Evolutionary conservation across 2,113 vertebrate species (phyloP).

Genomic region (Andinoacara biseriatus): DNA sequence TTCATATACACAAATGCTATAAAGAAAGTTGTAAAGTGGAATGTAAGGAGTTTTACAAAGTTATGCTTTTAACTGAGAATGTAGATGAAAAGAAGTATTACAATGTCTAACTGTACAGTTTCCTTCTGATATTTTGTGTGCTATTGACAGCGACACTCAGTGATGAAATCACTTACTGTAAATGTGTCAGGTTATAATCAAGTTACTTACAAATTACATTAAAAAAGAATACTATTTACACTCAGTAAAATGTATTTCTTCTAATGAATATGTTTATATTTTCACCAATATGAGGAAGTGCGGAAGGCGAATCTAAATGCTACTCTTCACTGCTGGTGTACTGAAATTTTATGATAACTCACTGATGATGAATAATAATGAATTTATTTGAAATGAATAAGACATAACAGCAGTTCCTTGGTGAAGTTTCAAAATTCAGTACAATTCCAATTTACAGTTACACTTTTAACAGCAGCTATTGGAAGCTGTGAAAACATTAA

Average conservation of each 20-base stretch:
- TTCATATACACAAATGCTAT: background rate
- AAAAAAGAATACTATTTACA: too few species aligned
- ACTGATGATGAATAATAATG: background rate
- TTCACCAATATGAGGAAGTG: background rate
- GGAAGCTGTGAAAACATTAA: background rate
- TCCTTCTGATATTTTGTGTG: background rate
- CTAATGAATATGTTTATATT: background rate
- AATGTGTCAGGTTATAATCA: background rate
- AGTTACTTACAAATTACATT: too few species aligned
- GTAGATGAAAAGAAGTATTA: background rate
- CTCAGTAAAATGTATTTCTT: background rate
- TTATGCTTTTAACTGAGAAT: background rate
- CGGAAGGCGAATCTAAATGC: background rate
- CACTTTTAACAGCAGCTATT: background rate
- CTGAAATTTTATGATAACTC: background rate
- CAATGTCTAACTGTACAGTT: background rate
- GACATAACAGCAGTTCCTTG: too few species aligned
- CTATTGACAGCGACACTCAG: background rate
- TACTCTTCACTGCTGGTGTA: background rate
- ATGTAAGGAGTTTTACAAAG: too few species aligned
- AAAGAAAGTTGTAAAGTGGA: background rate
- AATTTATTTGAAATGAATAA: background rate
- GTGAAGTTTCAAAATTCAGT: too few species aligned
- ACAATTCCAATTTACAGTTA: too few species aligned
- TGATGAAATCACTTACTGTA: background rate